Base-by-base conservation (phyloP, 2,888 invertebrate genomes). In the Gerris lacustris region DNA sequence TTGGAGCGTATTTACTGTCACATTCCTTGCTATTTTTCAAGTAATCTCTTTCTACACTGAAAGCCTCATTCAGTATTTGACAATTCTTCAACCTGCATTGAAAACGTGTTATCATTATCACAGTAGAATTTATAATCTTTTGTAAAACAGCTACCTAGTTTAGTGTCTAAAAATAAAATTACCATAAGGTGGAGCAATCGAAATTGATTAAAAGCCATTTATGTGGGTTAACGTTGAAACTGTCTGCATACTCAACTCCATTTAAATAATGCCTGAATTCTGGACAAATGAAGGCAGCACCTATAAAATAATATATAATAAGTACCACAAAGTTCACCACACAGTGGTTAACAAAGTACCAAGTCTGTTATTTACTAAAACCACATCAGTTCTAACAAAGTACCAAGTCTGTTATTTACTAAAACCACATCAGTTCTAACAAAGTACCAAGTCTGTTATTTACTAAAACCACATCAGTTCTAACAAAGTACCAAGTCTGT, bases 131-230 rank as follows among this genome's bases (percentile, higher is more conserved):
- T 31, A 31, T 2, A 31, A 31, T 31, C 31, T 2, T 31, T 31
- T 31, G 31, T 31, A 31, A 31, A 31, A 31, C 31, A 31, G 4
- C 31, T 31, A 31, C 4, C 31, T 31, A 31, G 31, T 31, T 31
- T 31, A 31, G 31, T 31, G 4, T 31, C 31, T 31, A 31, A 31
- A 31, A 31, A 31, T 31, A 31, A 31, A 76, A 77, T 72, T 73
- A 82, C 92, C 92, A 92, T 86, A 98, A 87, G 0, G 94, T 90
- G 0, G 95, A 94, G 78, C 96, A 96, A 80, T 99, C 98, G 74
- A 96, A 97, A 79, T 92, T 95, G 5, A 95, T 90, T 71, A 95
- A 85, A 82, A 98, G 84, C 90, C 96, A 96, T 82, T 99, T 98
- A 81, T 97, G 96, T 0, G 93, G 88, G 80, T 99, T 99, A 74